Percentiles rank a stretch among this genome's conserved stretches.
phyloP scores from a whole-genome alignment of 2,797 vertebrate species.

The Syngnathus acus region DNA sequence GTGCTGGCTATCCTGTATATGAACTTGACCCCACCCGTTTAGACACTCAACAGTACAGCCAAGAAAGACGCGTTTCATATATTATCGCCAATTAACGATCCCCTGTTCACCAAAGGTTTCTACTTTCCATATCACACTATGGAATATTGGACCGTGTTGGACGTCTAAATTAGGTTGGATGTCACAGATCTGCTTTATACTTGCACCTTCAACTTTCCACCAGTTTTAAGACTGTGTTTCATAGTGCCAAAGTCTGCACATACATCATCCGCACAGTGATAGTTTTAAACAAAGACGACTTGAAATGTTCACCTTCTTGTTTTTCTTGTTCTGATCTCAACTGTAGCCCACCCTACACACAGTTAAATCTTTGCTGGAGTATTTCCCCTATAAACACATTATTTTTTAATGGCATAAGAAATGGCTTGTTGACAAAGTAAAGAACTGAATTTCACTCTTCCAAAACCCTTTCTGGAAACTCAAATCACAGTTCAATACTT shows the following conservation, averaged over 20 bases:
- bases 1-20: too few species aligned
- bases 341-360: background rate
- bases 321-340: background rate
- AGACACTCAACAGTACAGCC: background rate
- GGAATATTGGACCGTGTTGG: background rate
- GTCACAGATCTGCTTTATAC: background rate
- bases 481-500: slow-evolving; percentile 1
- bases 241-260: background rate
- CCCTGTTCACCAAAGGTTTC: slow-evolving; percentile 2
- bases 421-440: slow-evolving; percentile 6
- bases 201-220: background rate
- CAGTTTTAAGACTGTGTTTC: background rate
- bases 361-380: background rate
- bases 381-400: background rate
- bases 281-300: background rate
- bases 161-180: slow-evolving; percentile 1
- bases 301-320: background rate
- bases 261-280: background rate
- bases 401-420: slow-evolving; percentile 1
- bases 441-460: background rate
- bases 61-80: background rate
- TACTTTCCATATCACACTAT: background rate
- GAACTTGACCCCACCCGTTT: background rate
- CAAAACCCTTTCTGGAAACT: background rate
- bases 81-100: background rate